A percentile compares a stretch with the other conserved stretches of the same genome.
Conservation (phyloP, 2,797 vertebrate genomes). For the Acanthurus lineatus region DNA sequence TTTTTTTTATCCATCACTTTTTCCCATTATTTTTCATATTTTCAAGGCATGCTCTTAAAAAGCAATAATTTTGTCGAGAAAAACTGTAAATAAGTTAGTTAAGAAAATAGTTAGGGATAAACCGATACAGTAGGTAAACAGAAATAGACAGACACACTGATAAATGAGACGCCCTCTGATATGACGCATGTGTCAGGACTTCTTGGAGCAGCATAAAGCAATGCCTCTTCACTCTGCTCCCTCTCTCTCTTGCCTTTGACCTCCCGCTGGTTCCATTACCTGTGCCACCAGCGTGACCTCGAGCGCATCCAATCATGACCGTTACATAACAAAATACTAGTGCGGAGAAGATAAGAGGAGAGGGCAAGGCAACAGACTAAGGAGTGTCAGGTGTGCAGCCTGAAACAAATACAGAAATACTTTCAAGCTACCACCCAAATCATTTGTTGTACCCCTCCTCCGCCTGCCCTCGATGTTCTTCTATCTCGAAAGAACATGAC, state of each 20-base stretch:
- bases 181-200: constrained; percentile 39
- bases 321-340: constrained; percentile 71
- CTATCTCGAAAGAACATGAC: constrained; percentile 66
- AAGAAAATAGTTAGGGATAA: not conserved
- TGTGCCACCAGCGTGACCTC: constrained; percentile 60
- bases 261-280: constrained; percentile 74
- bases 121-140: not conserved
- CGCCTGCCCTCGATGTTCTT: constrained; percentile 35
- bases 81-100: not conserved
- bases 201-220: constrained; percentile 56
- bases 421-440: constrained; percentile 34
- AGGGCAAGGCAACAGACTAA: constrained; percentile 42
- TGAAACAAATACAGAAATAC: constrained; percentile 44
- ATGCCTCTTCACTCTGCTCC: constrained; percentile 61
- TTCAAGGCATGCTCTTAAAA: not conserved
- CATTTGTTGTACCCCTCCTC: not conserved
- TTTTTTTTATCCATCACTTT: not conserved
- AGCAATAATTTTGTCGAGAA: not conserved
- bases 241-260: constrained; percentile 69
- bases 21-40: not conserved
- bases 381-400: constrained; percentile 50
- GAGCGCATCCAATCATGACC: constrained; percentile 59
- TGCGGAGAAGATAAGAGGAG: constrained; percentile 45
- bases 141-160: not conserved
- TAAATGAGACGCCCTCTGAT: constrained; percentile 24